Evolutionary conservation across 2,797 vertebrate genomes (phyloP), one percentile per base, ranked within the genome.

Genomic region (Tauraco hartlaubi): DNA sequence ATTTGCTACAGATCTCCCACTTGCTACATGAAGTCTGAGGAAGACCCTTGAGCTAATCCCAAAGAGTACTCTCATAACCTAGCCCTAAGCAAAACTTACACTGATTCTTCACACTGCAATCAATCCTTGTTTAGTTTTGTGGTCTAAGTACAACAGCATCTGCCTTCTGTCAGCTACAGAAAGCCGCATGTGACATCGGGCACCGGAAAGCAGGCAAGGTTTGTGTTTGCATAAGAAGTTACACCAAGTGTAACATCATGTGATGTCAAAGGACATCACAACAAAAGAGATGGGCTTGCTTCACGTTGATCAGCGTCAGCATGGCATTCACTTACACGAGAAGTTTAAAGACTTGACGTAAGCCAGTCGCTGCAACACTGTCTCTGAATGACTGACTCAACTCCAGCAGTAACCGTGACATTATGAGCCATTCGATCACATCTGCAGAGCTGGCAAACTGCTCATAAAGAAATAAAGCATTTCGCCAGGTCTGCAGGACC

Each of bases 91-190:
- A 94, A 90, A 90, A 93, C 52, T 86, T 77, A 68, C 25, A 25
- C 66, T 52, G 88, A 61, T 85, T 61, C 41, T 80, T 92, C 62
- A 77, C 35, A 25, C 43, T 86, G 85, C 73, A 90, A 88, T 95
- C 92, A 94, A 48, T 29, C 35, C 55, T 88, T 86, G 72, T 86
- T 95, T 90, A 93, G 54, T 84, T 96, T 69, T 63, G 33, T 25
- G 82, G 62, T 46, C 46, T 5, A 58, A 92, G 55, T 18, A 63
- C 69, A 76, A 73, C 9, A 69, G 39, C 12, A 2, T 59, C 93
- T 94, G 93, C 74, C 74, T 95, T 95, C 58, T 66, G 46, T 94
- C 94, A 96, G 62, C 73, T 73, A 15, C 76, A 88, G 55, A 92
- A 90, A 72, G 83, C 73, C 35, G 35, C 58, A 58, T 81, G 92